Base-by-base conservation (phyloP, 2,888 invertebrate species). In the Napeogenes sylphis region DNA sequence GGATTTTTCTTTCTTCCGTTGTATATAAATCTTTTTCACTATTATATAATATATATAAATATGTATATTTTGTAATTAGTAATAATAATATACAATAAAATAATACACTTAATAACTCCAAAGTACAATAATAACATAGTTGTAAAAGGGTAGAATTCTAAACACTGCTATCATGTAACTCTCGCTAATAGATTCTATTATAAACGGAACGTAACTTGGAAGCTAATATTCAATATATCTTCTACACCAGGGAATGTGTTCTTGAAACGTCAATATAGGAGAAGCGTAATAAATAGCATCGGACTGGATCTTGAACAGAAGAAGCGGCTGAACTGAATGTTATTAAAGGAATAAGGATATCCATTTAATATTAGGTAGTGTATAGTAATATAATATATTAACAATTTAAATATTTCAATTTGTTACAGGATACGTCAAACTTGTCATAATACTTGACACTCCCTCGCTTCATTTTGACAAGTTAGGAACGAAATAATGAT, bases 281-380 rank as follows among this genome's bases (percentile, higher is more conserved):
- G 84, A 83, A 77, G 70, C 81, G 76, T 84, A 84, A 84, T 82
- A 82, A 82, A 80, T 81, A 51, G 53, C 46, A 84, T 82, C 81
- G 82, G 78, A 85, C 86, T 77, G 85, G 87, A 88, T 90, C 87
- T 87, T 86, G 76, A 83, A 76, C 79, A 75, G 30, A 21, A 12
- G 30, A 51, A 30, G 30, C 51, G 51, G 74, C 73, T 71, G 74
- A 79, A 78, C 76, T 75, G 45, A 58, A 53, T 59, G 42, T 56
- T 55, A 64, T 63, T 64, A 45, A 42, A 45, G 32, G 6, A 55
- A 51, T 38, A 47, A 21, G 21, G 21, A 21, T 21, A 21, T 21
- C 21, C 21, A 21, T 21, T 21, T 21, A 1, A 21, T 21, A 21
- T 1, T 21, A 21, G 21, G 1, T 21, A 21, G 21, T 21, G 21